Percentiles rank a stretch among this genome's conserved stretches.
These are phyloP conservation scores for Nyctibius bracteatus DNA, from an alignment of 2,113 vertebrate genomes.

Conservation along the genomic window DNA sequence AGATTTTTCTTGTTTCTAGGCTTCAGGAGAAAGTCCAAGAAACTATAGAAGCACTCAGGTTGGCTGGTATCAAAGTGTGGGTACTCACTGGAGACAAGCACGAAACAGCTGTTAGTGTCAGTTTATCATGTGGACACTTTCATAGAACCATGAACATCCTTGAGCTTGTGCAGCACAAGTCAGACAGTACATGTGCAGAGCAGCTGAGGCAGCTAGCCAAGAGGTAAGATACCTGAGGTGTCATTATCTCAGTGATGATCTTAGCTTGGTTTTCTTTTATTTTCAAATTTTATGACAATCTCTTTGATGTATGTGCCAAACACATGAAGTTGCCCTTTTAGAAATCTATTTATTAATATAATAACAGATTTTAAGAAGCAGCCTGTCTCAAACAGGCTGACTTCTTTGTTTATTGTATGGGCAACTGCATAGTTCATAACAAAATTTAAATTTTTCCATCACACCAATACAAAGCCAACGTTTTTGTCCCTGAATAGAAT, in stretches of 20 bases:
- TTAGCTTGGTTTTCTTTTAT: background rate
- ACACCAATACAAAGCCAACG: background rate
- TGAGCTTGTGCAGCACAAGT: conserved; percentile 89
- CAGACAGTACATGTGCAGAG: conserved; percentile 90
- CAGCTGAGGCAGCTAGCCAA: conserved; percentile 85
- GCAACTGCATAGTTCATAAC: background rate
- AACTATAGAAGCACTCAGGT: conserved; percentile 91
- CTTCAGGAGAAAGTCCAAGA: conserved; percentile 96
- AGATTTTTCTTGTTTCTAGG: conserved; percentile 69
- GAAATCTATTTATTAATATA: background rate
- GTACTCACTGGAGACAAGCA: conserved; percentile 96
- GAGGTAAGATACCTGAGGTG: conserved; percentile 72
- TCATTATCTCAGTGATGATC: background rate
- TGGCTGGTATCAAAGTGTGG: conserved; percentile 98
- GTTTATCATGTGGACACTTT: conserved; percentile 94
- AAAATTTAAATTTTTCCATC: background rate
- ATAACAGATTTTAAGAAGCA: background rate
- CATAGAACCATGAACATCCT: conserved; percentile 95
- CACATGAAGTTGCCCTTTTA: background rate
- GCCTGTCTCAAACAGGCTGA: background rate
- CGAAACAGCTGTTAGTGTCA: conserved; percentile 95
- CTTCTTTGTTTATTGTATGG: background rate
- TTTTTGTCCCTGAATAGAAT: conserved; percentile 76
- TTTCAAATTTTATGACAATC: background rate
- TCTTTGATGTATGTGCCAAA: background rate